phyloP scores from a whole-genome alignment of 2,797 vertebrate species.

The Potorous gilbertii region DNA sequence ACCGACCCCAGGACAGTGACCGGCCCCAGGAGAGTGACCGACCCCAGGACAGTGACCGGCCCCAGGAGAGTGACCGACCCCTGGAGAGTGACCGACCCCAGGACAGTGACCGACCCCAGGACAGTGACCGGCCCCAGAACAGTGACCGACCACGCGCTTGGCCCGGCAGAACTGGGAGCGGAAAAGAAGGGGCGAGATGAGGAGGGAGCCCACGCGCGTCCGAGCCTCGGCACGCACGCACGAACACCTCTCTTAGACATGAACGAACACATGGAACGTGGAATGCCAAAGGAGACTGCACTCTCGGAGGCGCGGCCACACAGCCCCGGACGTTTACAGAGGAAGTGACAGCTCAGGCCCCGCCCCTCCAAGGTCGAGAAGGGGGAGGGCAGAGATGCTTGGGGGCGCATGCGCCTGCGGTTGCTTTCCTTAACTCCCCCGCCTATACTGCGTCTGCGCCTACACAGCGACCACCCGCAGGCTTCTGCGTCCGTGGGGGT shows the following conservation, averaged over 20 bases:
- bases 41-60: too few relatives aligned
- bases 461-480: background rate
- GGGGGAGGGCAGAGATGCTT: background rate
- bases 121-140: too few relatives aligned
- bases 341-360: background rate
- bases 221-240: background rate
- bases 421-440: background rate
- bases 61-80: too few relatives aligned
- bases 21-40: too few relatives aligned
- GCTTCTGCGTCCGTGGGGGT: background rate
- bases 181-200: background rate
- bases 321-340: background rate
- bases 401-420: background rate
- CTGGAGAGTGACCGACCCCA: too few relatives aligned
- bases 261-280: background rate
- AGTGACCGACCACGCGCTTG: too few relatives aligned
- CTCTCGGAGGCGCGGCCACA: too few relatives aligned
- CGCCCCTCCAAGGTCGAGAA: background rate
- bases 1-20: too few relatives aligned
- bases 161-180: too few relatives aligned
- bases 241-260: background rate
- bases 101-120: too few relatives aligned
- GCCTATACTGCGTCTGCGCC: background rate
- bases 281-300: background rate
- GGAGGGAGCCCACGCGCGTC: fast-evolving